These are phyloP conservation scores for Etheostoma spectabile DNA, from an alignment of 2,113 vertebrate genomes.

Conservation along the genomic window DNA sequence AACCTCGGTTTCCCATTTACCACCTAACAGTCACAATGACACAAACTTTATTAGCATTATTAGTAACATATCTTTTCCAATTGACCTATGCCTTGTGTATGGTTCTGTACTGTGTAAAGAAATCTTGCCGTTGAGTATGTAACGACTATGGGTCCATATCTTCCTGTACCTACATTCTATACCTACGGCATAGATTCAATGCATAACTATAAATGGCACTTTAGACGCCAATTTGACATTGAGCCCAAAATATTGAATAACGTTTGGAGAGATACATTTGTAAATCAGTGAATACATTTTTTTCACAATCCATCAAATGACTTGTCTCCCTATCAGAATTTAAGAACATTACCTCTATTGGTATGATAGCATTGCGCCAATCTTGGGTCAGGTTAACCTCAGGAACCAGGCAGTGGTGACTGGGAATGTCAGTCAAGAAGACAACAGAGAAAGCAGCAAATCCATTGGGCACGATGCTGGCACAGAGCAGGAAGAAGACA, in stretches of 20 bases:
- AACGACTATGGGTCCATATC: too few relatives aligned
- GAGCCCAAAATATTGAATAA: too few relatives aligned
- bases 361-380: constrained; percentile 69
- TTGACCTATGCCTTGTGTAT: not conserved
- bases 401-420: constrained; percentile 70
- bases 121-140: too few relatives aligned
- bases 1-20: constrained; percentile 62
- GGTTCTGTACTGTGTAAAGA: not conserved
- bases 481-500: constrained; percentile 69
- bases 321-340: too few relatives aligned
- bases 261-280: too few relatives aligned
- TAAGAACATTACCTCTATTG: constrained; percentile 41
- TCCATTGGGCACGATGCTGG: constrained; percentile 73
- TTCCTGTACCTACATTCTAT: too few relatives aligned
- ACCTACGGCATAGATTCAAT: too few relatives aligned
- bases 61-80: not conserved
- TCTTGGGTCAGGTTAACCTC: constrained; percentile 67
- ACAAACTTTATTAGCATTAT: not conserved
- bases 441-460: constrained; percentile 62
- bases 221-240: too few relatives aligned
- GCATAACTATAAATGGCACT: too few relatives aligned
- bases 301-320: too few relatives aligned
- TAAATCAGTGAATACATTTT: too few relatives aligned
- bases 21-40: constrained; percentile 28
- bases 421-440: constrained; percentile 67